Base-by-base conservation (phyloP, 1,140 invertebrate genomes). In the Caenorhabditis elegans region DNA sequence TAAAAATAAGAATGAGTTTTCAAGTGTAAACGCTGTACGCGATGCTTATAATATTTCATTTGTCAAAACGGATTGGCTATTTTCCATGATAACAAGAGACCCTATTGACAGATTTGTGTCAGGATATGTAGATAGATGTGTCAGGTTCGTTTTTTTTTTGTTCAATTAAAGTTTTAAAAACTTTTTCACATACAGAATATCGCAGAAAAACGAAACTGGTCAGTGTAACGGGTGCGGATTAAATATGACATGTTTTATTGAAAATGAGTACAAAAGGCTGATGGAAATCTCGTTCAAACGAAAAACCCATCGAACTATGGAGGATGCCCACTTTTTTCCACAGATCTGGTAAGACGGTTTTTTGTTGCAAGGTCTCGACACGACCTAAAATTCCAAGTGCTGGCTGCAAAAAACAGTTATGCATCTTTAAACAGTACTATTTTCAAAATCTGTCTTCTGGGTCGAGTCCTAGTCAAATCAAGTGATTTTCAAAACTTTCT, bases 241-340 rank as follows among this genome's bases (percentile, higher is more conserved):
- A 15, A 81, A 81, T 28, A 36, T 81, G 80, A 81, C 80, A 8
- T 81, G 80, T 39, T 81, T 81, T 36, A 46, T 76, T n/a, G 53
- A 76, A 28, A 36, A 6, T 0, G 80, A 81, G 51, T 76, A 76
- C 39, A 28, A 48, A 34, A 13, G 47, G 8, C 65, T 81, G 19
- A 76, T 76, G 48, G 46, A 53, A 22, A 60, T 70, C 4, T 43
- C 60, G 3, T 39, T 13, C 26, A 53, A 36, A 19, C 17, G 80
- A 34, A 36, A 51, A 28, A 46, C 60, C 1, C 22, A 28, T 17
- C 19, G 46, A n/a, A 49, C 60, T 3, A 70, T 81, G 47, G 80
- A 81, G 46, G 80, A 81, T 46, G 80, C 60, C 8, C 80, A 81
- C 28, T 81, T 81, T 8, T 81, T 81, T 26, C 80, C 80, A 13